These are phyloP conservation scores for Arrhopalites spinosus DNA, from an alignment of 2,888 invertebrate genomes.

Conservation along the genomic window DNA sequence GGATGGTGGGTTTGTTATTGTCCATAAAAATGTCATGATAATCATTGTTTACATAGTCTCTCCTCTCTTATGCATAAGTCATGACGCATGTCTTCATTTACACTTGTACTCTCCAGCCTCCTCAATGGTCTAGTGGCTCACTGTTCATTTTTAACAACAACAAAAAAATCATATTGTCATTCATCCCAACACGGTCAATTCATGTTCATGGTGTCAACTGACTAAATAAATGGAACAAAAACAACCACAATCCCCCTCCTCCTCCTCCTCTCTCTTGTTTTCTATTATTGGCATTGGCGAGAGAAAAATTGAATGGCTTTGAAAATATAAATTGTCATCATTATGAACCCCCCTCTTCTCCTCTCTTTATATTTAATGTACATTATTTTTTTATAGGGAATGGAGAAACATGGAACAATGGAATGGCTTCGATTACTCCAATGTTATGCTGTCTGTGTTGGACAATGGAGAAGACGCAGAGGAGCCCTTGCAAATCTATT, in stretches of 20 bases:
- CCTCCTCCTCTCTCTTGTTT: background rate
- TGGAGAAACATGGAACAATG: constrained; percentile 82
- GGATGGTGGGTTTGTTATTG: background rate
- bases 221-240: no score
- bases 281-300: background rate
- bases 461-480: constrained; percentile 87
- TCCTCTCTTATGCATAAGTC: background rate
- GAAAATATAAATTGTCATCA: background rate
- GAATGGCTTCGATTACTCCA: constrained; percentile 89
- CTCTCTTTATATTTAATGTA: no score
- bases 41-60: constrained; percentile 11
- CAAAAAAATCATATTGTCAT: background rate
- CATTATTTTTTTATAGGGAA: constrained; percentile 69
- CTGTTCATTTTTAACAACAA: no score
- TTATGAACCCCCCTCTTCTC: no score
- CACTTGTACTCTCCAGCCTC: no score
- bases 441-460: constrained; percentile 88
- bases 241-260: no score
- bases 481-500: constrained; percentile 95
- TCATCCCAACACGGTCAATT: background rate
- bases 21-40: constrained; percentile 6
- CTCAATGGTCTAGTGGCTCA: no score
- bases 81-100: no score
- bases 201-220: no score
- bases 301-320: background rate